Conservation (phyloP, 2,888 invertebrate species). For the Pegoplata infirma region DNA sequence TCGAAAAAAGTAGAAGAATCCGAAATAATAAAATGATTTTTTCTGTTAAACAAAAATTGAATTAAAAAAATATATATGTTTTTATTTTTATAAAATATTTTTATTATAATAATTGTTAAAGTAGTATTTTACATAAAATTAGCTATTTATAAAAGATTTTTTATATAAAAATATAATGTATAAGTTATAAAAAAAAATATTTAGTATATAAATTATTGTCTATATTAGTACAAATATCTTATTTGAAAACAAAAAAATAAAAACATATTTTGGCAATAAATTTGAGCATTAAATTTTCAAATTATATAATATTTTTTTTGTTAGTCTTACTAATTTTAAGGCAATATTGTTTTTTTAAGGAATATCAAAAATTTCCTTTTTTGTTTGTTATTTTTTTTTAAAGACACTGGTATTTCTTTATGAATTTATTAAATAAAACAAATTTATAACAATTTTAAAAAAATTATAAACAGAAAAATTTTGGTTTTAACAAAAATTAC, state of each 20-base stretch:
- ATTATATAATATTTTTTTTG: slow-evolving; percentile 1
- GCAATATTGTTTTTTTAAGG: slow-evolving; percentile 21
- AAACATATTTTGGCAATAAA: slow-evolving; percentile 53
- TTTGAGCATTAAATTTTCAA: slow-evolving; percentile 56
- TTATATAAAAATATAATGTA: slow-evolving; percentile 7
- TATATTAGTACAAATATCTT: slow-evolving; percentile 30
- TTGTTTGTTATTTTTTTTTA: slow-evolving; percentile 12
- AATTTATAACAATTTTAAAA: slow-evolving; percentile 6
- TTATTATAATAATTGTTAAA: slow-evolving; percentile 17
- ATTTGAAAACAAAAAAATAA: too few relatives aligned
- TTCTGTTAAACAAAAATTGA: too few relatives aligned
- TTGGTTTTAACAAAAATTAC: slow-evolving; percentile 3
- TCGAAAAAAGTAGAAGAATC: too few relatives aligned
- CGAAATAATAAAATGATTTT: too few relatives aligned
- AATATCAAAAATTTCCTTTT: slow-evolving; percentile 16
- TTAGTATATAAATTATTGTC: slow-evolving; percentile 44
- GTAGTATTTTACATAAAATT: slow-evolving; percentile 23
- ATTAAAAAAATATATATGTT: background rate
- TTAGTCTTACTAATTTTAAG: slow-evolving; percentile 46
- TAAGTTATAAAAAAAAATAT: slow-evolving; percentile 22
- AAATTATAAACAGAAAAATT: background rate
- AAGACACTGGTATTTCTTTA: slow-evolving; percentile 54
- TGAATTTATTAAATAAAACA: background rate
- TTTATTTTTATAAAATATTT: background rate
- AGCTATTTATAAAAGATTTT: slow-evolving; percentile 22